A percentile compares a stretch with the other conserved stretches of the same genome.
Evolutionary conservation across 2,888 invertebrate genomes (phyloP).

Genomic region (Harpalus rufipes): DNA sequence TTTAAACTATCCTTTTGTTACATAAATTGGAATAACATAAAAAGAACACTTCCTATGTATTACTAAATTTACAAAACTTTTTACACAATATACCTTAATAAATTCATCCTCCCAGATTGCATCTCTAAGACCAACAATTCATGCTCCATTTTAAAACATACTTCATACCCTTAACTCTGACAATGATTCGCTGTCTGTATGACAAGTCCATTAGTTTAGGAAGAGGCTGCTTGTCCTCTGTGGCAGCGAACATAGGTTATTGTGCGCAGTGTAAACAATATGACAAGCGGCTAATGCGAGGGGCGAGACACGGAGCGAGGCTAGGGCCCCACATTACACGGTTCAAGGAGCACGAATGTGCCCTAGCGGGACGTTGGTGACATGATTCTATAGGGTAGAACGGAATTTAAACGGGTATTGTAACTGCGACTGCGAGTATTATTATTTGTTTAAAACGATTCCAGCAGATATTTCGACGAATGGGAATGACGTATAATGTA

Average conservation of each 20-base stretch:
- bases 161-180: background rate
- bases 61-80: background rate
- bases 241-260: slow-evolving; percentile 49
- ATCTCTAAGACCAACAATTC: background rate
- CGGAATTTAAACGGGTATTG: background rate
- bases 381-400: slow-evolving; percentile 9
- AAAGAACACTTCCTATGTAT: background rate
- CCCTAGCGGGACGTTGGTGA: slow-evolving; percentile 18
- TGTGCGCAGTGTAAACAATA: slow-evolving; percentile 76
- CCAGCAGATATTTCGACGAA: background rate
- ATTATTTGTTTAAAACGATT: background rate
- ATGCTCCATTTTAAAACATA: slow-evolving; percentile 15
- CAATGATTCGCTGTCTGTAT: slow-evolving; percentile 9
- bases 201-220: slow-evolving; percentile 52
- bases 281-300: slow-evolving; percentile 77
- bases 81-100: background rate
- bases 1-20: background rate
- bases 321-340: slow-evolving; percentile 71
- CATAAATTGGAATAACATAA: background rate
- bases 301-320: slow-evolving; percentile 71
- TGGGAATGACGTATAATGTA: background rate
- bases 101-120: background rate
- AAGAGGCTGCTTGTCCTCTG: slow-evolving; percentile 12
- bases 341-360: slow-evolving; percentile 71
- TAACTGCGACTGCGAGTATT: background rate